Evolutionary conservation across 2,113 vertebrate genomes (phyloP).

Genomic region (Oreocharis arfaki): DNA sequence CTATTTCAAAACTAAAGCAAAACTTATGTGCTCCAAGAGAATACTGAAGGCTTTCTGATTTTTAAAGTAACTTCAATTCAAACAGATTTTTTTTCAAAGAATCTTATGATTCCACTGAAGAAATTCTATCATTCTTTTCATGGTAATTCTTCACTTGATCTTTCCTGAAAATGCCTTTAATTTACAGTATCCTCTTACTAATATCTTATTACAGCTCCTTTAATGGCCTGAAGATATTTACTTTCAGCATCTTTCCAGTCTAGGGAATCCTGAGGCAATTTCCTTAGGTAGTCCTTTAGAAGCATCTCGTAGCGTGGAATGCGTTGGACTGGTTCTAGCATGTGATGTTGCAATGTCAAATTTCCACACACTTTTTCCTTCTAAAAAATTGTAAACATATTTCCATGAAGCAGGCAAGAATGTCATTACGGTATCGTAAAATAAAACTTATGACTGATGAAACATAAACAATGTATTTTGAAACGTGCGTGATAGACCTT

Average conservation of each 20-base stretch:
- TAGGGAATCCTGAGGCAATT: constrained; percentile 85
- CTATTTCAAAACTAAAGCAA: neutral
- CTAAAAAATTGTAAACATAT: constrained; percentile 70
- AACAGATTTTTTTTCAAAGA: neutral
- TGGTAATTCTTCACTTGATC: neutral
- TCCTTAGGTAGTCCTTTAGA: constrained; percentile 96
- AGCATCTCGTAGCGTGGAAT: constrained; percentile 98
- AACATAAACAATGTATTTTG: neutral
- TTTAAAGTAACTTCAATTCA: neutral
- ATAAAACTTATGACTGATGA: neutral
- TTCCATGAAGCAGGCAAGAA: constrained; percentile 27
- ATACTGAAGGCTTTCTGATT: neutral
- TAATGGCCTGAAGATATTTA: constrained; percentile 59
- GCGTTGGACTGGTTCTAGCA: constrained; percentile 95
- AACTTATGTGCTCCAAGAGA: neutral
- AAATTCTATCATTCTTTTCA: neutral
- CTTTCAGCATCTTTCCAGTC: constrained; percentile 92
- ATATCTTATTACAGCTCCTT: neutral
- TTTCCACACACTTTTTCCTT: constrained; percentile 86
- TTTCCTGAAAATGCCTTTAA: neutral
- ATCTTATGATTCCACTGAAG: neutral
- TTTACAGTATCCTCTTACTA: neutral
- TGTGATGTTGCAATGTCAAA: constrained; percentile 95
- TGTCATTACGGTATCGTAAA: neutral
- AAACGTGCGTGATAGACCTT: neutral